A percentile compares a stretch with the other conserved stretches of the same genome.
Conservation (phyloP, 2,113 vertebrate genomes). For the Forbesichthys papilliferus region DNA sequence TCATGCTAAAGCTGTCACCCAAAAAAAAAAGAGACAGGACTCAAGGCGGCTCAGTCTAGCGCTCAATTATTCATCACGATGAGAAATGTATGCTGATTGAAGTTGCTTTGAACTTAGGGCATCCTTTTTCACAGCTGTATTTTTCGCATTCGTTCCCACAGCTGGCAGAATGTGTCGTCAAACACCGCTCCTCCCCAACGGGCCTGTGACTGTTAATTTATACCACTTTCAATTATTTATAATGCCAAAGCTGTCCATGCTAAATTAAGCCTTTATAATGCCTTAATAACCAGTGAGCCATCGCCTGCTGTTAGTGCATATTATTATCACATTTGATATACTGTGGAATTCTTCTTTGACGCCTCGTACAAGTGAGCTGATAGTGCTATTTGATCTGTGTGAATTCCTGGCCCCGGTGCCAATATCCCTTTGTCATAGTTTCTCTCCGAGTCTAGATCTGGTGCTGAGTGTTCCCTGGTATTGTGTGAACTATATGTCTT, state of each 20-base stretch:
- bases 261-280: constrained; percentile 67
- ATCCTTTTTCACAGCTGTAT: constrained; percentile 74
- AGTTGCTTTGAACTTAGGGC: constrained; percentile 80
- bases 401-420: constrained; percentile 7
- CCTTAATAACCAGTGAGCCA: constrained; percentile 56
- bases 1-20: constrained; percentile 70
- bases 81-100: constrained; percentile 80
- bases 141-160: constrained; percentile 10
- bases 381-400: constrained; percentile 23
- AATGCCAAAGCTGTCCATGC: constrained; percentile 57
- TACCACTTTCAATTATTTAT: constrained; percentile 74
- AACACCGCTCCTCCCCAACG: constrained; percentile 40
- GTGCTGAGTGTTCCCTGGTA: background rate
- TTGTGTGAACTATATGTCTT: constrained; percentile 25
- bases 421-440: constrained; percentile 13
- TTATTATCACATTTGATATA: constrained; percentile 35
- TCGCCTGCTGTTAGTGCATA: constrained; percentile 33
- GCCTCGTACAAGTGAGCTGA: constrained; percentile 38
- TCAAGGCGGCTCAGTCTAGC: constrained; percentile 73
- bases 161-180: constrained; percentile 44
- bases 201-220: constrained; percentile 65
- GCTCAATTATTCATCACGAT: constrained; percentile 81
- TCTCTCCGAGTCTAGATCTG: background rate
- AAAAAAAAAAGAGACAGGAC: constrained; percentile 59
- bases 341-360: constrained; percentile 39